A percentile compares a stretch with the other conserved stretches of the same genome.
Conservation (phyloP, 2,113 vertebrate genomes). For the Micronisus gabar region DNA sequence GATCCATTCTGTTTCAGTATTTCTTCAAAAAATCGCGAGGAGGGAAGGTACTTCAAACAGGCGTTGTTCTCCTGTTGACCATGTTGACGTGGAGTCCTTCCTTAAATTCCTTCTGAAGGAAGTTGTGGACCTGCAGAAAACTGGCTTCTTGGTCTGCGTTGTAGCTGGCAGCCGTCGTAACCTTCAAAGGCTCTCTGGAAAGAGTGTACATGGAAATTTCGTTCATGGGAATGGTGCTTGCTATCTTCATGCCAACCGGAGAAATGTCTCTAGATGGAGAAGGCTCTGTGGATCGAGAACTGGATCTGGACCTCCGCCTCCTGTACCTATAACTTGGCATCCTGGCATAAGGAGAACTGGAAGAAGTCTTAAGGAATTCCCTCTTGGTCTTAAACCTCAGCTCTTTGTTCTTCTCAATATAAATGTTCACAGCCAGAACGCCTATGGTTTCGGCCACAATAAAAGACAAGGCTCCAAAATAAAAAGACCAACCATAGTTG, state of each 20-base stretch:
- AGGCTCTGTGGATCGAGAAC: constrained; percentile 89
- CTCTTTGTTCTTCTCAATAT: constrained; percentile 97
- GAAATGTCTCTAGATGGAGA: constrained; percentile 89
- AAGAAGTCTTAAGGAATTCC: constrained; percentile 90
- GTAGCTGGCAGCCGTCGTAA: constrained; percentile 85
- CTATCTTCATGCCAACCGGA: constrained; percentile 84
- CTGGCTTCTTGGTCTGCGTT: constrained; percentile 89
- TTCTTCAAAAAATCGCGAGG: background rate
- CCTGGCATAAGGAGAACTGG: constrained; percentile 92
- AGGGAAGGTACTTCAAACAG: constrained; percentile 80
- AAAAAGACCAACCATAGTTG: constrained; percentile 98
- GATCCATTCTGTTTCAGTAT: background rate
- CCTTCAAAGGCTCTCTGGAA: constrained; percentile 86
- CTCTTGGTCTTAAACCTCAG: constrained; percentile 86
- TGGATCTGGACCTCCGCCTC: constrained; percentile 86
- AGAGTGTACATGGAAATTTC: constrained; percentile 97
- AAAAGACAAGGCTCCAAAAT: constrained; percentile 97
- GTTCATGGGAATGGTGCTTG: constrained; percentile 84
- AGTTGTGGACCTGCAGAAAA: constrained; percentile 96
- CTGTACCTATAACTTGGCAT: constrained; percentile 96
- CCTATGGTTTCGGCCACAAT: constrained; percentile 96
- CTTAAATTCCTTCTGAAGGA: constrained; percentile 93
- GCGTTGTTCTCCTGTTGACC: constrained; percentile 93
- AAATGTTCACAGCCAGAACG: constrained; percentile 96
- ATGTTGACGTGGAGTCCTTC: constrained; percentile 81